Evolutionary conservation across 2,888 invertebrate species (phyloP).

Genomic region (Amblyjoppa proteus): DNA sequence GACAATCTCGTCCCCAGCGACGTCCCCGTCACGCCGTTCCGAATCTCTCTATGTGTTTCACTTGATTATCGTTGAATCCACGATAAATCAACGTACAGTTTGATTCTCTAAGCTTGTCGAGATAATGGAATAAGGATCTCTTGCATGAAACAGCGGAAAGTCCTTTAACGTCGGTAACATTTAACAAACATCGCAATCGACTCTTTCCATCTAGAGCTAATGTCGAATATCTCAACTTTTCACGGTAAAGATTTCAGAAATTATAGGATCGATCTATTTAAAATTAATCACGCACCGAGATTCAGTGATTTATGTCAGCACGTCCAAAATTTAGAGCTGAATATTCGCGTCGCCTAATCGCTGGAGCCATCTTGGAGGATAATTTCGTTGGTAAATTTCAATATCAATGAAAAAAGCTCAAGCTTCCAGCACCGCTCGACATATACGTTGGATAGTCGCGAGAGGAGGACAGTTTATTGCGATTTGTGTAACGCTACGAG

Average conservation of each 20-base stretch:
- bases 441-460: constrained; percentile 45
- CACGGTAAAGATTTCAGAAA: too few relatives aligned
- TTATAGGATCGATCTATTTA: too few relatives aligned
- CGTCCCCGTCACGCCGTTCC: constrained; percentile 37
- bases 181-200: too few relatives aligned
- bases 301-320: too few relatives aligned
- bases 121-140: not conserved
- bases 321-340: too few relatives aligned
- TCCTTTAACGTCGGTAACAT: too few relatives aligned
- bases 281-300: too few relatives aligned
- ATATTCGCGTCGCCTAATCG: too few relatives aligned
- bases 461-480: constrained; percentile 66
- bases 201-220: too few relatives aligned
- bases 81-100: constrained; percentile 32
- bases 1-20: constrained; percentile 55
- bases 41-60: constrained; percentile 20
- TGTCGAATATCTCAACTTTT: too few relatives aligned
- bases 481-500: constrained; percentile 70
- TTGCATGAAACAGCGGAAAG: not conserved
- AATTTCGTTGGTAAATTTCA: too few relatives aligned
- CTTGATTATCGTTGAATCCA: constrained; percentile 46
- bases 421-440: constrained; percentile 61
- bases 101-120: not conserved
- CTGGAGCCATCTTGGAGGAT: too few relatives aligned
- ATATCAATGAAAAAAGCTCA: constrained; percentile 6